phyloP scores from a whole-genome alignment of 2,888 invertebrate genomes.

The Metellina segmentata region DNA sequence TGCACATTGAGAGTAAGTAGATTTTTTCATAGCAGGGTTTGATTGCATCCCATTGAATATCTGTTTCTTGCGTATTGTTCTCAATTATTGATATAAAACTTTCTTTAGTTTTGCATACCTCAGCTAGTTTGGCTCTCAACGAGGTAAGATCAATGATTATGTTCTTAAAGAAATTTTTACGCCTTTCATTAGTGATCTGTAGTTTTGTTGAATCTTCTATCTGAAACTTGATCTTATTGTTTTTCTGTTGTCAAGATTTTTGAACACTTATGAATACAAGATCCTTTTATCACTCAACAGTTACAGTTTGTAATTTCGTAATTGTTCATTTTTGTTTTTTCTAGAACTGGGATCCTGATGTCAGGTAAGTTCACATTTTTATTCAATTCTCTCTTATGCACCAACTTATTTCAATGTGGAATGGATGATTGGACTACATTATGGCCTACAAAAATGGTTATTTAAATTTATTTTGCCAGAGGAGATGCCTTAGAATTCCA shows the following conservation, averaged over 20 bases:
- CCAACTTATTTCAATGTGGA: too few relatives aligned
- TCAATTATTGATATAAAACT: conserved; percentile 15
- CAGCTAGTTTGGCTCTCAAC: conserved; percentile 97
- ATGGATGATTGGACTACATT: too few relatives aligned
- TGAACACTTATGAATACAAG: neutral
- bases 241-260: neutral
- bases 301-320: conserved; percentile 3
- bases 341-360: conserved; percentile 98
- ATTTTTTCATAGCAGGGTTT: neutral
- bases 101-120: conserved; percentile 94
- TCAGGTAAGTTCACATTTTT: conserved; percentile 81
- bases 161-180: neutral
- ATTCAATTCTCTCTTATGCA: too few relatives aligned
- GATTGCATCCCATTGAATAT: neutral
- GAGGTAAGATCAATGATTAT: conserved; percentile 81
- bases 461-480: too few relatives aligned
- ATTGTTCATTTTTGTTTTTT: conserved; percentile 53
- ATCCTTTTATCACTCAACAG: neutral
- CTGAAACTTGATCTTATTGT: neutral
- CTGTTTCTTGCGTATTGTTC: neutral
- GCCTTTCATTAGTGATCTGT: neutral
- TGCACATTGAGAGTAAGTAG: conserved; percentile 98
- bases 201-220: neutral
- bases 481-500: too few relatives aligned
- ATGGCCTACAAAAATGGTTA: too few relatives aligned